phyloP scores from a whole-genome alignment of 2,113 vertebrate species.

The Poeciliopsis turrubarensis region DNA sequence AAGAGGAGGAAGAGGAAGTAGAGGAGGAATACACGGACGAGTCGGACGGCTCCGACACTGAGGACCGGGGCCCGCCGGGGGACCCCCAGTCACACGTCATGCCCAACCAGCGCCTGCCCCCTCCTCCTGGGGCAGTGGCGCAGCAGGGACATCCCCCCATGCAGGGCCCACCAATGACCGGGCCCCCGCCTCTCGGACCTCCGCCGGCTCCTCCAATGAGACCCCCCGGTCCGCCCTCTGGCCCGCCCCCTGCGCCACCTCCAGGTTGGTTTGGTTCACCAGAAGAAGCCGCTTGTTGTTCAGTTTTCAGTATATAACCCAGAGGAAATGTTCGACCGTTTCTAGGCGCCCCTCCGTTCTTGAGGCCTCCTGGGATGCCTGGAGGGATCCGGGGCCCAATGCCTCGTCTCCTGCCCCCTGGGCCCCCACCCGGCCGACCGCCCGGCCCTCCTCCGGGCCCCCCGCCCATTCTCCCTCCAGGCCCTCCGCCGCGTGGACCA shows the following conservation, averaged over 20 bases:
- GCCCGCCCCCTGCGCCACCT: slow-evolving; percentile 96
- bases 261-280: slow-evolving; percentile 81
- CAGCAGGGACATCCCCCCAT: slow-evolving; percentile 83
- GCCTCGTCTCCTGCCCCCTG: slow-evolving; percentile 93
- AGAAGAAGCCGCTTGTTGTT: background rate
- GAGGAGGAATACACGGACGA: slow-evolving; percentile 92
- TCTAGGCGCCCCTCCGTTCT: slow-evolving; percentile 93
- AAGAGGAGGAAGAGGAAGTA: slow-evolving; percentile 91
- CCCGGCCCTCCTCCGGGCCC: slow-evolving; percentile 95
- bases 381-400: slow-evolving; percentile 90
- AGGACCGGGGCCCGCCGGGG: slow-evolving; percentile 79
- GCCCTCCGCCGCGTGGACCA: slow-evolving; percentile 94
- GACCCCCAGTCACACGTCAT: slow-evolving; percentile 75
- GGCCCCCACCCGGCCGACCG: slow-evolving; percentile 93
- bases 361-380: slow-evolving; percentile 93
- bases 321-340: background rate
- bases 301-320: background rate
- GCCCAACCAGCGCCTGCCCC: slow-evolving; percentile 66
- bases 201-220: slow-evolving; percentile 92
- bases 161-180: slow-evolving; percentile 92
- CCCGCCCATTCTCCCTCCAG: slow-evolving; percentile 93
- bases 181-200: slow-evolving; percentile 92
- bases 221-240: slow-evolving; percentile 93
- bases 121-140: slow-evolving; percentile 65
- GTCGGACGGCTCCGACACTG: slow-evolving; percentile 84